These are phyloP conservation scores for Oscheius sp. DNA, from an alignment of 2,888 invertebrate genomes.

Conservation along the genomic window DNA sequence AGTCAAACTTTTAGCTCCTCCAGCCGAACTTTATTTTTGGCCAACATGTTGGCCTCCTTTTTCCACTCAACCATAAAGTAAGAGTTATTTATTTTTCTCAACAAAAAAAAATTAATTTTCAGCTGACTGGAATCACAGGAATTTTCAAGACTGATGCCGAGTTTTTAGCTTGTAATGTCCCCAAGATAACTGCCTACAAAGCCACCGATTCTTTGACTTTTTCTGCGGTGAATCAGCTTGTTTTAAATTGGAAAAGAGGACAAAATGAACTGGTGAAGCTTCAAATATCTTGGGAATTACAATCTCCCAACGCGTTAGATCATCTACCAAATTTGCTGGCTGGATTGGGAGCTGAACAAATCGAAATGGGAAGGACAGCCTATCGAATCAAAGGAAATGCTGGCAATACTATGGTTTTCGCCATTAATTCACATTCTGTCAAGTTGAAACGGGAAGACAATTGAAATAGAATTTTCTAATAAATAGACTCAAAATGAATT, in stretches of 20 bases:
- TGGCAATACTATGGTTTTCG: background rate
- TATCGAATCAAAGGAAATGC: background rate
- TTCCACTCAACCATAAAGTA: background rate
- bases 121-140: too few species aligned
- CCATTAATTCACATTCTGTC: background rate
- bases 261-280: background rate
- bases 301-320: background rate
- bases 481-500: too few species aligned
- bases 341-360: background rate
- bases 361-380: background rate
- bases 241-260: background rate
- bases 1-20: background rate
- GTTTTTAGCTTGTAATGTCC: background rate
- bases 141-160: background rate
- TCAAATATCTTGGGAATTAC: background rate
- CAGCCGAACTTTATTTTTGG: background rate
- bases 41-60: background rate
- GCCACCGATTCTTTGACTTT: background rate
- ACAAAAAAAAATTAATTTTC: too few species aligned
- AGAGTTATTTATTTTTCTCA: too few species aligned
- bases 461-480: too few species aligned
- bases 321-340: background rate
- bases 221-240: background rate
- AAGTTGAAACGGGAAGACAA: too few species aligned
- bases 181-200: background rate